Percentiles rank a stretch among this genome's conserved stretches.
phyloP scores from a whole-genome alignment of 2,797 vertebrate species.

The Peromyscus melanophrys region DNA sequence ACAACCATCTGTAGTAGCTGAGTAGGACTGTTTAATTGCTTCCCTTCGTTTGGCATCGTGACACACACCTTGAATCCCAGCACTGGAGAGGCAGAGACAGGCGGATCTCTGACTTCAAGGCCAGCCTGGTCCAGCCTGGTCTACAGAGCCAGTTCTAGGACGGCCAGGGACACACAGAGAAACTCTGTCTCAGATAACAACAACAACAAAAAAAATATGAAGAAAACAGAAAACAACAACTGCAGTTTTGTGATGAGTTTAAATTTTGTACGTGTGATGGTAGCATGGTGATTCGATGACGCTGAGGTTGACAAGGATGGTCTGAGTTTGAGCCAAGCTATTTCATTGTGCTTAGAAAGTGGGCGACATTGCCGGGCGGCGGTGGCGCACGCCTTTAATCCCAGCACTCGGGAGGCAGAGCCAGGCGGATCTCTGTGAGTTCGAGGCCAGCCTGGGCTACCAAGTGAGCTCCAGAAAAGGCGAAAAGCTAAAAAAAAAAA shows the following conservation, averaged over 20 bases:
- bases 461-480: no score
- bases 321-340: neutral
- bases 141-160: neutral
- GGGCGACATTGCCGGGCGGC: neutral
- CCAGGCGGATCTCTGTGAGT: no score
- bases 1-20: no score
- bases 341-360: neutral
- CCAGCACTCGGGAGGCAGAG: no score
- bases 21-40: neutral
- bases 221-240: neutral
- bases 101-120: no score
- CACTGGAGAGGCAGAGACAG: neutral
- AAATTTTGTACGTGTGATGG: neutral
- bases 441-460: no score
- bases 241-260: neutral
- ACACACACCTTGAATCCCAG: neutral
- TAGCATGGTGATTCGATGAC: neutral
- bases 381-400: no score
- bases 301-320: neutral
- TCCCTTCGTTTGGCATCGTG: neutral
- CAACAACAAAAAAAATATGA: neutral
- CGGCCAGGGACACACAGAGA: neutral
- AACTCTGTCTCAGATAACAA: neutral
- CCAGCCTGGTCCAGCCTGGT: neutral
- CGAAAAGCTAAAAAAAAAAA: no score